Percentiles rank a stretch among this genome's conserved stretches.
Conservation (phyloP, 2,113 vertebrate genomes). For the Gopherus evgoodei region DNA sequence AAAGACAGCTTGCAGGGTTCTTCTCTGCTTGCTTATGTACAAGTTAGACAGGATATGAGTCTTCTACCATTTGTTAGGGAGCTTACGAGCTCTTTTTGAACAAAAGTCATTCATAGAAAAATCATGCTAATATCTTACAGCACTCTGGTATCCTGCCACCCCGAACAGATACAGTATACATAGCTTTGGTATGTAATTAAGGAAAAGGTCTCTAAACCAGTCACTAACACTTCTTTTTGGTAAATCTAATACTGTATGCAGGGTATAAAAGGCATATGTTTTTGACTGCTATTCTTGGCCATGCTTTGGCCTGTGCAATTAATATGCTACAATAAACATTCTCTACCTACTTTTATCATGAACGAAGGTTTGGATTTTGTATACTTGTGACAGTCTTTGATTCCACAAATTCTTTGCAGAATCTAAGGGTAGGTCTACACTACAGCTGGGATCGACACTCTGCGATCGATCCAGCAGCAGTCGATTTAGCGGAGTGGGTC, state of each 20-base stretch:
- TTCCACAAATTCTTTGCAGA: not conserved
- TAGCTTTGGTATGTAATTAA: not conserved
- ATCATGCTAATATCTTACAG: not conserved
- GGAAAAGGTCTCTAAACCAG: not conserved
- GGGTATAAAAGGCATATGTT: not conserved
- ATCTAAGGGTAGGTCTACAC: not conserved
- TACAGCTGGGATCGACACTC: too few relatives aligned
- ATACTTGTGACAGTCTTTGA: not conserved
- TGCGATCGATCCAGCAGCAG: too few relatives aligned
- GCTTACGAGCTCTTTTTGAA: not conserved
- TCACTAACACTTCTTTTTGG: not conserved
- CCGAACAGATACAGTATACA: not conserved
- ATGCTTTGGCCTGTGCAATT: constrained; percentile 34
- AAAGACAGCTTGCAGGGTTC: constrained; percentile 17
- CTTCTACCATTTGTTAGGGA: not conserved
- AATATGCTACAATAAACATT: constrained; percentile 60
- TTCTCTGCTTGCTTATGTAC: not conserved
- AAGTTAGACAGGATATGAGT: not conserved
- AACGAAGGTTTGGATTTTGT: not conserved
- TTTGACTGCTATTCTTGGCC: not conserved
- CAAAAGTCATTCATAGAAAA: not conserved
- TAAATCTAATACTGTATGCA: not conserved
- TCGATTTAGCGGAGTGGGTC: too few relatives aligned
- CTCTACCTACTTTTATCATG: constrained; percentile 3
- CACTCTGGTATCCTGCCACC: not conserved